Conservation (phyloP, 1,140 invertebrate genomes). For the Planococcus citri region DNA sequence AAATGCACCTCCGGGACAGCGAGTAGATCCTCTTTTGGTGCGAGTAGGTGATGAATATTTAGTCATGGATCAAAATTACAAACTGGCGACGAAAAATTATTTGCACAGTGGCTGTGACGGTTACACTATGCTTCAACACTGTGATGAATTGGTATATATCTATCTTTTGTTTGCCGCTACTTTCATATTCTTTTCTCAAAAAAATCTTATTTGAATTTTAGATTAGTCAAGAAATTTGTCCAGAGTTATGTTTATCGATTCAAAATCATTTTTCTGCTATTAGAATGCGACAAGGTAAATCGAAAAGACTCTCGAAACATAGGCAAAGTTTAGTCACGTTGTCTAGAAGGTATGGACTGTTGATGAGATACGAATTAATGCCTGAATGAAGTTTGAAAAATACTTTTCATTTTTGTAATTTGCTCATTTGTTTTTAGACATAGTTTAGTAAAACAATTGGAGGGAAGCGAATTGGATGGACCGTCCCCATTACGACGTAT, state of each 20-base stretch:
- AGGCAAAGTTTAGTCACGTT: slow-evolving; percentile 67
- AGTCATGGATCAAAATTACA: slow-evolving; percentile 54
- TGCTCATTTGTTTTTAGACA: slow-evolving; percentile 38
- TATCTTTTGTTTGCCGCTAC: too few relatives aligned
- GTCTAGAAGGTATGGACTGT: slow-evolving; percentile 48
- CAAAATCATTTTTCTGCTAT: slow-evolving; percentile 83
- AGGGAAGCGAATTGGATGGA: slow-evolving; percentile 50
- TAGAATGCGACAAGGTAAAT: slow-evolving; percentile 55
- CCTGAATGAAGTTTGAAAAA: background rate
- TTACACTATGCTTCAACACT: slow-evolving; percentile 61
- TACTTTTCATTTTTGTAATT: slow-evolving; percentile 16
- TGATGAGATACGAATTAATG: background rate
- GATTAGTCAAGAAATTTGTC: slow-evolving; percentile 69
- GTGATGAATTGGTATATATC: slow-evolving; percentile 48
- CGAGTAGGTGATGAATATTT: slow-evolving; percentile 74
- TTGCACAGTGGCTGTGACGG: slow-evolving; percentile 68
- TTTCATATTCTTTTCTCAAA: background rate
- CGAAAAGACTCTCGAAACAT: slow-evolving; percentile 59
- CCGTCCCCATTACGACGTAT: slow-evolving; percentile 47
- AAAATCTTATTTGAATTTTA: slow-evolving; percentile 32
- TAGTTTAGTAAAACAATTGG: slow-evolving; percentile 60
- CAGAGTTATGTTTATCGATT: slow-evolving; percentile 62
- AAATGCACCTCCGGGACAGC: slow-evolving; percentile 46
- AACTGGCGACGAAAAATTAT: slow-evolving; percentile 70
- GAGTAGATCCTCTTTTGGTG: slow-evolving; percentile 57